Evolutionary conservation across 2,113 vertebrate genomes (phyloP).

Genomic region (Rhegmatorhina hoffmannsi): DNA sequence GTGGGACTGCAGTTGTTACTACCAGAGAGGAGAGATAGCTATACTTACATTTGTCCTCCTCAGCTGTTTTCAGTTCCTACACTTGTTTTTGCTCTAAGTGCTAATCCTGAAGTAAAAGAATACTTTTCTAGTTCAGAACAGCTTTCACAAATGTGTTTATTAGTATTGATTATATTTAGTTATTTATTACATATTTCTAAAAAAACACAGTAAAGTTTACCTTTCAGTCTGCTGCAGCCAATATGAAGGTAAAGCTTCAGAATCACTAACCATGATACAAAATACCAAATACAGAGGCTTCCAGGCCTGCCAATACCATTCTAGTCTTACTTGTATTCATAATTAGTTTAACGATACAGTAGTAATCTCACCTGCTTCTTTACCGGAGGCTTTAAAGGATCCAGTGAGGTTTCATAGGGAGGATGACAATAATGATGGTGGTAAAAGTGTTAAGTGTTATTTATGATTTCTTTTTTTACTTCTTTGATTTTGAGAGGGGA

Average conservation of each 20-base stretch:
- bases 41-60: not conserved
- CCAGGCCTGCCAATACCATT: not conserved
- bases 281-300: not conserved
- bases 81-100: not conserved
- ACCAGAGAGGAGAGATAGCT: not conserved
- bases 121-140: not conserved
- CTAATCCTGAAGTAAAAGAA: not conserved
- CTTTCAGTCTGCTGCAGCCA: not conserved
- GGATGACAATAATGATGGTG: not conserved
- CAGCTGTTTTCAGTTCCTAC: not conserved
- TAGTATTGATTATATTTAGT: not conserved
- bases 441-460: not conserved
- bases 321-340: not conserved
- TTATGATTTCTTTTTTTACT: not conserved
- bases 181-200: not conserved
- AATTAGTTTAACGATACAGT: not conserved
- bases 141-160: not conserved
- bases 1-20: not conserved
- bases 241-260: not conserved
- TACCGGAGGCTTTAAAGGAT: not conserved
- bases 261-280: not conserved
- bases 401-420: not conserved
- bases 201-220: not conserved
- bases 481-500: not conserved
- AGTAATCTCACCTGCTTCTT: not conserved